Evolutionary conservation across 1,140 invertebrate species (phyloP), one percentile per base, ranked within the genome.

Genomic region (Olivierus martensii): DNA sequence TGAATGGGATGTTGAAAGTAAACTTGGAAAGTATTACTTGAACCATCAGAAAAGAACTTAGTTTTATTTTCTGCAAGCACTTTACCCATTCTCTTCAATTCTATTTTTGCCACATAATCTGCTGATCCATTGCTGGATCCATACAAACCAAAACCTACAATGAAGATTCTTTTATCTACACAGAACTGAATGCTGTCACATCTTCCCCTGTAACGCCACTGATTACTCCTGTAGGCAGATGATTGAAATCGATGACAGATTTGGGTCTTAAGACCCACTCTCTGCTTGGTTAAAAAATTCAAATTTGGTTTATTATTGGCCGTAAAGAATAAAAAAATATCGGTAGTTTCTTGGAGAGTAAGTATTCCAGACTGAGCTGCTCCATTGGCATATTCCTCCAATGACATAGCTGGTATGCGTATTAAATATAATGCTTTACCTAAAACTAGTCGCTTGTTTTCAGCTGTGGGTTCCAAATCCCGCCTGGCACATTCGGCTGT

Each of bases 231-330:
- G 67, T 95, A 95, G 3, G 91, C 92, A 64, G 87, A 93, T 1
- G 90, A 94, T 67, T 92, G 87, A 67, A 96, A 96, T 66, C 92
- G 76, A 67, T 92, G 89, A 64, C 90, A 93, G 12, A 89, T 82
- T 77, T 90, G 85, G 57, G 89, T 82, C 71, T 88, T 88, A 7
- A 95, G 71, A 53, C 90, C 90, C 52, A 82, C 77, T 61, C 91
- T 75, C 3, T 82, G 70, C 66, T 86, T 86, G 17, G 79, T 81
- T 9, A 84, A 81, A 66, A 88, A 95, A 45, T 77, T 76, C 11
- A 95, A 71, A 38, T 19, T 39, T 19, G 91, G 91, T 70, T 93
- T 92, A 42, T 68, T 67, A 35, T 57, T 64, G 11, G 69, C 69
- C 9, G 68, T 70, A 51, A 64, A 71, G 67, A 92, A 80, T 52